These are phyloP conservation scores for Gymnoscopelus braueri DNA, from an alignment of 2,797 vertebrate genomes.

Conservation along the genomic window DNA sequence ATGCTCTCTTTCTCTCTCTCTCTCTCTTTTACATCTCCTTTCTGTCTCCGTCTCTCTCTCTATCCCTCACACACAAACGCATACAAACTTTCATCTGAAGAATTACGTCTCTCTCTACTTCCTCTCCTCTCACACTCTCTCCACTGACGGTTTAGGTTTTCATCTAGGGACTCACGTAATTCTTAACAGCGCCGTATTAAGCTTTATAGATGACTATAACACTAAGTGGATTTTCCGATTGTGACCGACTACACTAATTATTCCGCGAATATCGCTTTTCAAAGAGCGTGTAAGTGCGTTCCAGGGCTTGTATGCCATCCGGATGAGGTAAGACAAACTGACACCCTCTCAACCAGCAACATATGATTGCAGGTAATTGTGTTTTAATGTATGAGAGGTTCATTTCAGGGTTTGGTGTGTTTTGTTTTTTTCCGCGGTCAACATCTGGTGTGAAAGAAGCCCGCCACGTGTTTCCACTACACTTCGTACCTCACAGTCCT, in stretches of 20 bases:
- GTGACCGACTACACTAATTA: constrained; percentile 34
- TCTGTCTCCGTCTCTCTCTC: constrained; percentile 6
- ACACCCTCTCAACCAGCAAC: constrained; percentile 69
- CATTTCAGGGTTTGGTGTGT: constrained; percentile 29
- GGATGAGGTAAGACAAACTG: constrained; percentile 71
- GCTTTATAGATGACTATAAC: constrained; percentile 56
- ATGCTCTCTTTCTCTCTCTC: background rate
- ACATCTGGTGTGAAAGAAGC: constrained; percentile 71
- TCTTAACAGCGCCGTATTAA: constrained; percentile 47
- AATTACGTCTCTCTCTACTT: constrained; percentile 9
- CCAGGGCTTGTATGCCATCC: constrained; percentile 43
- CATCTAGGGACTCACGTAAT: constrained; percentile 43
- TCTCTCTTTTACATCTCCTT: constrained; percentile 16
- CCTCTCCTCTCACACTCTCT: constrained; percentile 1
- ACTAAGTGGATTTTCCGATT: constrained; percentile 56
- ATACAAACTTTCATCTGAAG: too few relatives aligned
- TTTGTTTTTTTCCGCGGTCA: constrained; percentile 58
- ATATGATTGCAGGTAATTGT: constrained; percentile 76
- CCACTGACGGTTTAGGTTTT: constrained; percentile 20
- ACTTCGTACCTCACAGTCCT: constrained; percentile 62
- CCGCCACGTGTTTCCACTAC: constrained; percentile 76
- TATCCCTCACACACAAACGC: too few relatives aligned
- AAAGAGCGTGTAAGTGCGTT: too few relatives aligned
- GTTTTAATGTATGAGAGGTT: constrained; percentile 72
- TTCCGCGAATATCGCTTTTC: constrained; percentile 26